Percentiles rank a stretch among this genome's conserved stretches.
Evolutionary conservation across 2,113 vertebrate genomes (phyloP).

Genomic region (Rana temporaria): DNA sequence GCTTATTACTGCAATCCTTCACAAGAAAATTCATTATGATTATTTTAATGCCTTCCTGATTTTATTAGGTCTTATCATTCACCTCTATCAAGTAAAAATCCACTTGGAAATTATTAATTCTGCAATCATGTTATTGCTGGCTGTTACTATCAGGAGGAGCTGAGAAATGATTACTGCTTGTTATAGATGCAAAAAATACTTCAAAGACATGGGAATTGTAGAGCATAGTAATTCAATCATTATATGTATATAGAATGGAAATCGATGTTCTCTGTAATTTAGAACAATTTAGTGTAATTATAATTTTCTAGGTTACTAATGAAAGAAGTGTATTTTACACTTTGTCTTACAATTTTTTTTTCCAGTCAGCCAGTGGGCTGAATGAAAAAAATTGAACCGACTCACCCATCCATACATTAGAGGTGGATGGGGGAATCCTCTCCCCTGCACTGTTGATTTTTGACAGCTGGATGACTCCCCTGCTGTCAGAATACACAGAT

Average conservation of each 20-base stretch:
- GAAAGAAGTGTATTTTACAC: constrained; percentile 6
- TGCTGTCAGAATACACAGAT: too few relatives aligned
- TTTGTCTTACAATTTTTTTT: too few relatives aligned
- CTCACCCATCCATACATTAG: too few relatives aligned
- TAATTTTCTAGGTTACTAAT: background rate
- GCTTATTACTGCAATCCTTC: background rate
- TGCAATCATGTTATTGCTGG: constrained; percentile 15
- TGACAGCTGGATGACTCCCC: too few relatives aligned
- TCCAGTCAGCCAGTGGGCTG: too few relatives aligned
- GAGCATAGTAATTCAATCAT: background rate
- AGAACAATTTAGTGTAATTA: constrained; percentile 10
- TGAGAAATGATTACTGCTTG: constrained; percentile 9
- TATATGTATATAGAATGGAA: background rate
- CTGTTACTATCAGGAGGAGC: constrained; percentile 1
- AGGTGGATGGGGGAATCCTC: too few relatives aligned
- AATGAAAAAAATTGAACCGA: too few relatives aligned
- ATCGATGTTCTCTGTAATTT: background rate
- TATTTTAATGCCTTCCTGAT: constrained; percentile 1
- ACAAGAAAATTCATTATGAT: constrained; percentile 5
- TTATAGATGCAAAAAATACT: background rate
- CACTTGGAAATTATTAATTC: background rate
- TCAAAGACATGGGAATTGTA: background rate
- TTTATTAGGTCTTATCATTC: background rate
- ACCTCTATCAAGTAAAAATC: background rate
- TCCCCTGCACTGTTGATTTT: too few relatives aligned